Conservation (phyloP, 2,113 vertebrate genomes). For the Myanophis thanlyinensis region DNA sequence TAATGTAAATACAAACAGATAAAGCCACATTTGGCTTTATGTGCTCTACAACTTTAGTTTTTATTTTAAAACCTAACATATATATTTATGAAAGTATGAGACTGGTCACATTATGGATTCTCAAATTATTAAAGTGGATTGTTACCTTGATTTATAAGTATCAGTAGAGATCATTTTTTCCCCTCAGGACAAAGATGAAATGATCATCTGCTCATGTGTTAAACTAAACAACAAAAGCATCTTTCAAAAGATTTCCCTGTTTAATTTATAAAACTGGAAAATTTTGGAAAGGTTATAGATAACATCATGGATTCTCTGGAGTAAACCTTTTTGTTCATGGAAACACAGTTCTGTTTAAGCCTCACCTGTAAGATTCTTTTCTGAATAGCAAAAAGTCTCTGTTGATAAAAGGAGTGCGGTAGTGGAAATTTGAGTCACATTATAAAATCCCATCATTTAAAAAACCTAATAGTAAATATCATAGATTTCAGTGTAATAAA, state of each 20-base stretch:
- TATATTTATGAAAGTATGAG: not conserved
- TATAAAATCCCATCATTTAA: not conserved
- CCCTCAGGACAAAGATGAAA: not conserved
- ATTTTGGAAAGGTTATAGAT: not conserved
- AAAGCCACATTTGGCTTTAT: not conserved
- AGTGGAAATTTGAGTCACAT: not conserved
- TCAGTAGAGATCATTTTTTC: not conserved
- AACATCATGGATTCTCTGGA: not conserved
- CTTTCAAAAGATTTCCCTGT: not conserved
- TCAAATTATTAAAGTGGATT: not conserved
- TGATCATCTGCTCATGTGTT: not conserved
- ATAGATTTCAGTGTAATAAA: not conserved
- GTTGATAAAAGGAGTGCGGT: not conserved
- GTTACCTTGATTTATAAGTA: not conserved
- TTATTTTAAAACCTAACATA: not conserved
- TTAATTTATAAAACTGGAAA: not conserved
- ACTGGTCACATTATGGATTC: not conserved
- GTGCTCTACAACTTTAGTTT: not conserved
- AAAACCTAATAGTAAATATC: not conserved
- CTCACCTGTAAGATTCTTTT: not conserved
- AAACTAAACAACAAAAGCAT: not conserved
- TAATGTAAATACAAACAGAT: not conserved
- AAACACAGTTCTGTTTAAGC: not conserved
- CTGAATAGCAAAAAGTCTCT: not conserved
- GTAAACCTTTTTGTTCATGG: not conserved